Percentiles rank a stretch among this genome's conserved stretches.
Evolutionary conservation across 2,113 vertebrate genomes (phyloP).

Genomic region (Caranx melampygus): DNA sequence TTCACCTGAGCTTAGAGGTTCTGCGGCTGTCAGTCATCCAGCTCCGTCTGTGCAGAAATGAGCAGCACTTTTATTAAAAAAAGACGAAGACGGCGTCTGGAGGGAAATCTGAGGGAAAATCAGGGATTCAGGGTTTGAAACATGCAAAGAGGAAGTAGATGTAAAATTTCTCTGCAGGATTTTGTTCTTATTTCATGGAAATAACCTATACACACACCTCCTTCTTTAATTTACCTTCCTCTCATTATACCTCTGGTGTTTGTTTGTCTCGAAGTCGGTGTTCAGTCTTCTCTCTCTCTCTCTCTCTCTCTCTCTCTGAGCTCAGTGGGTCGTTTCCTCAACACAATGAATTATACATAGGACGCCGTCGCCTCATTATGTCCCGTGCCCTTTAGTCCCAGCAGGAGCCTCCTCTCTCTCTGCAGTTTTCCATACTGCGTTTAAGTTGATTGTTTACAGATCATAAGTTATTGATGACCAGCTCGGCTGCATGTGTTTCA

Average conservation of each 20-base stretch:
- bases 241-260: conserved; percentile 31
- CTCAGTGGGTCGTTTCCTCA: conserved; percentile 5
- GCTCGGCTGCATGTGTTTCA: background rate
- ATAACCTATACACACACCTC: background rate
- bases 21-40: background rate
- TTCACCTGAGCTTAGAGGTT: no score
- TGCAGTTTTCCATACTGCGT: background rate
- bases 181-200: background rate
- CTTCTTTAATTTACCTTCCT: background rate
- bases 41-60: background rate
- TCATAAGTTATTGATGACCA: background rate
- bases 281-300: background rate
- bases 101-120: conserved; percentile 15
- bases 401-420: background rate
- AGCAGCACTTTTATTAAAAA: conserved; percentile 7
- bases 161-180: background rate
- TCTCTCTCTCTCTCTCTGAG: no score
- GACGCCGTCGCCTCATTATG: conserved; percentile 35
- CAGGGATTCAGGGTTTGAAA: background rate
- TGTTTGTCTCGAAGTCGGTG: conserved; percentile 12
- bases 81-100: background rate
- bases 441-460: background rate
- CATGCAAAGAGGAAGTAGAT: background rate
- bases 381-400: conserved; percentile 9
- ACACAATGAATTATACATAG: conserved; percentile 48